These are phyloP conservation scores for Umimayanthus chanpuru DNA, from an alignment of 92 coral and sea anemone genomes.

Conservation along the genomic window DNA sequence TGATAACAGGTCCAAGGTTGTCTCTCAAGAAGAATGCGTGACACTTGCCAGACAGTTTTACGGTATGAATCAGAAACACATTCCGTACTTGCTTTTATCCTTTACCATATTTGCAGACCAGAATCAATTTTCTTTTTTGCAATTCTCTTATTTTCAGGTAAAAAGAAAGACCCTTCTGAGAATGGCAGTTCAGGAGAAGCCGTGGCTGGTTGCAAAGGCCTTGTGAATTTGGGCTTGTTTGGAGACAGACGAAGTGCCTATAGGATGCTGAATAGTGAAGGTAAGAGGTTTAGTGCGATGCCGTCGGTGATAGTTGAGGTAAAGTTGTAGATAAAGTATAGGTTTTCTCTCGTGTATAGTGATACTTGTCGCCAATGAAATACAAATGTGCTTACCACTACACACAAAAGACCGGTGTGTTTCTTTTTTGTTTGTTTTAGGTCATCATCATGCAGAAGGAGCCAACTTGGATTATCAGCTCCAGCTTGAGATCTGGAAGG, in stretches of 20 bases:
- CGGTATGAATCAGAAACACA: constrained; percentile 28
- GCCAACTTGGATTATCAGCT: constrained; percentile 91
- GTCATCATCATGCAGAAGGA: constrained; percentile 78
- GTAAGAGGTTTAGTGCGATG: constrained; percentile 29
- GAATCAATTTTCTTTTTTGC: background rate
- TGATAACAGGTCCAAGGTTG: constrained; percentile 81
- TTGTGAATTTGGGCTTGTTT: constrained; percentile 87
- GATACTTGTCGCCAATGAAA: no score
- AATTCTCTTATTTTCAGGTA: constrained; percentile 25
- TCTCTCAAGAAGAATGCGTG: constrained; percentile 81
- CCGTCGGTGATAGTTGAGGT: no score
- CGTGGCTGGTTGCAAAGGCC: constrained; percentile 56
- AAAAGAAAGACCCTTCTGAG: background rate
- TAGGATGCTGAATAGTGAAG: constrained; percentile 82
- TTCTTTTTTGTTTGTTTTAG: constrained; percentile 46
- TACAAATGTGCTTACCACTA: background rate
- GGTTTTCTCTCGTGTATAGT: no score
- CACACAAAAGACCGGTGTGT: no score
- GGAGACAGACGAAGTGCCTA: constrained; percentile 88
- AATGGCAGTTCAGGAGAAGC: background rate
- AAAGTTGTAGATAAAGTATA: no score
- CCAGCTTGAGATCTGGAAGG: constrained; percentile 97
- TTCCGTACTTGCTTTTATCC: background rate
- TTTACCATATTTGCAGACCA: background rate
- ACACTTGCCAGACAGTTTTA: constrained; percentile 69